Percentiles rank a stretch among this genome's conserved stretches.
These are phyloP conservation scores for Craseonycteris thonglongyai DNA, from an alignment of 2,113 vertebrate genomes.

Conservation along the genomic window DNA sequence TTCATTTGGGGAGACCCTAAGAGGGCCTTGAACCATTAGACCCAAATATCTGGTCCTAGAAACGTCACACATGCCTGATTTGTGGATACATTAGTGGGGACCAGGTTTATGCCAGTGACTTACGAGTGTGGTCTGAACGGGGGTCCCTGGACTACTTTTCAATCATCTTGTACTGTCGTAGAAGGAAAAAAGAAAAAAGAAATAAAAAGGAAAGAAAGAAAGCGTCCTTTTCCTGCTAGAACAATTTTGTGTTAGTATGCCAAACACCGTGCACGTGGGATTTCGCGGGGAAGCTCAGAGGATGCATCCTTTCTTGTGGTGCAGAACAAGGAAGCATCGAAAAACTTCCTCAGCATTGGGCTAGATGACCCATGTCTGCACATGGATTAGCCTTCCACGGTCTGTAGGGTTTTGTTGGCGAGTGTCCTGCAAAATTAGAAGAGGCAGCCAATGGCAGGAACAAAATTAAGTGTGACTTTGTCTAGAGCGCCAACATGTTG, in stretches of 20 bases:
- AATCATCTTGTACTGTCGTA: neutral
- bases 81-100: conserved; percentile 24
- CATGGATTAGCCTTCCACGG: conserved; percentile 1
- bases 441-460: conserved; percentile 22
- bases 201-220: neutral
- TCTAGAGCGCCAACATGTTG: conserved; percentile 5
- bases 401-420: conserved; percentile 12
- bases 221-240: conserved; percentile 37
- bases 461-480: conserved; percentile 44
- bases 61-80: conserved; percentile 42
- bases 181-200: neutral
- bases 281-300: too few relatives aligned
- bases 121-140: neutral
- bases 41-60: conserved; percentile 42
- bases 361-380: conserved; percentile 27
- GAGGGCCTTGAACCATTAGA: conserved; percentile 17
- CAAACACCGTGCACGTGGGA: neutral
- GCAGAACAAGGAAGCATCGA: neutral
- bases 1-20: conserved; percentile 21
- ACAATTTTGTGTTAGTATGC: neutral
- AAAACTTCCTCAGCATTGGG: neutral
- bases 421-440: conserved; percentile 25
- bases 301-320: neutral
- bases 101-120: conserved; percentile 37
- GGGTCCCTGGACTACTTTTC: neutral